Conservation (phyloP, 2,797 vertebrate genomes). For the Lophius americanus region DNA sequence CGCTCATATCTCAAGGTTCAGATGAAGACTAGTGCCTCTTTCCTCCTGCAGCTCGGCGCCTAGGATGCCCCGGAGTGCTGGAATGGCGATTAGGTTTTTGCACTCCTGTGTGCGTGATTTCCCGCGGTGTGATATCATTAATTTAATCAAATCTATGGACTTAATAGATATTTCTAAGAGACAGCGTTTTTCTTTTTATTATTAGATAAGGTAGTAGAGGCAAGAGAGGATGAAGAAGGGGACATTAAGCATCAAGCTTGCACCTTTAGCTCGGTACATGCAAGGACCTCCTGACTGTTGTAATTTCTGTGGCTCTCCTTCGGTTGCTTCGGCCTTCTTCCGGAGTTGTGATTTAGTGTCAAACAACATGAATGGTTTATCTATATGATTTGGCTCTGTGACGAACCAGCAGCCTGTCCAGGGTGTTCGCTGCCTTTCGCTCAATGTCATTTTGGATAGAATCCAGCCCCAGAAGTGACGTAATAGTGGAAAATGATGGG, state of each 20-base stretch:
- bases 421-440: too few relatives aligned
- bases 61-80: constrained; percentile 52
- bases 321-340: too few relatives aligned
- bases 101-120: constrained; percentile 47
- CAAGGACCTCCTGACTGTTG: constrained; percentile 34
- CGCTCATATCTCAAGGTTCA: constrained; percentile 70
- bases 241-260: constrained; percentile 1
- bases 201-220: constrained; percentile 6
- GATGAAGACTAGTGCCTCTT: constrained; percentile 63
- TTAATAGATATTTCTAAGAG: constrained; percentile 30
- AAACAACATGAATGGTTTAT: too few relatives aligned
- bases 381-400: too few relatives aligned
- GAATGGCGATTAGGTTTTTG: constrained; percentile 63
- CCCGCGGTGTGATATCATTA: constrained; percentile 54
- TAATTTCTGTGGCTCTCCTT: neutral
- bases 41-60: constrained; percentile 59
- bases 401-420: too few relatives aligned
- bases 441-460: too few relatives aligned
- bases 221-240: neutral
- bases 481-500: too few relatives aligned
- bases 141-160: constrained; percentile 54
- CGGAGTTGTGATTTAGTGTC: too few relatives aligned
- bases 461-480: too few relatives aligned
- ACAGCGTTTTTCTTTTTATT: constrained; percentile 26
- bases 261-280: constrained; percentile 8